Percentiles rank a stretch among this genome's conserved stretches.
Conservation (phyloP, 1,140 invertebrate species). For the Halyomorpha halys region DNA sequence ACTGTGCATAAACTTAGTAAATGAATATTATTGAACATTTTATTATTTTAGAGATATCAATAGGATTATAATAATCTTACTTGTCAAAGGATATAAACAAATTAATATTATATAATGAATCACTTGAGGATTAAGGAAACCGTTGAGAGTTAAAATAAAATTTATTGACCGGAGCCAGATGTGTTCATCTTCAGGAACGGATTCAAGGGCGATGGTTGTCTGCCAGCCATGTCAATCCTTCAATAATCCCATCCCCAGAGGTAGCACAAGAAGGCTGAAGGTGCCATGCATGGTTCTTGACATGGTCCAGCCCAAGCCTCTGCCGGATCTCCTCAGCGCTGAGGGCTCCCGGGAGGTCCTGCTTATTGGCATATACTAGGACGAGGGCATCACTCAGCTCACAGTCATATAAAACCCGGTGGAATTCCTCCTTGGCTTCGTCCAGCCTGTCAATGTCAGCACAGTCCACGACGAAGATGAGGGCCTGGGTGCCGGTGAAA, state of each 20-base stretch:
- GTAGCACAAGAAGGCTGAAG: conserved; percentile 97
- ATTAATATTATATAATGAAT: too few species aligned
- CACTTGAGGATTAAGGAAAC: too few species aligned
- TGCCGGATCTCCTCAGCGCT: conserved; percentile 99
- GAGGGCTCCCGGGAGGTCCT: conserved; percentile 98
- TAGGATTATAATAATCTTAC: too few species aligned
- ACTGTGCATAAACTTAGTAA: too few species aligned
- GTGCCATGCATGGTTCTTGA: conserved; percentile 98
- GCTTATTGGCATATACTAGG: conserved; percentile 99
- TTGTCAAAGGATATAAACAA: too few species aligned
- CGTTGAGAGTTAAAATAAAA: too few species aligned
- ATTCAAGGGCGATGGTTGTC: not conserved
- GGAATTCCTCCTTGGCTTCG: conserved; percentile 92
- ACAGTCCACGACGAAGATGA: conserved; percentile 98
- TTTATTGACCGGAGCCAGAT: too few species aligned
- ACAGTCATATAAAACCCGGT: conserved; percentile 97
- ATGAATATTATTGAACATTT: too few species aligned
- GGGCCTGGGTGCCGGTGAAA: conserved; percentile 85
- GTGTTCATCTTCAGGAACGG: too few species aligned
- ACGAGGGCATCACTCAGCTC: conserved; percentile 99
- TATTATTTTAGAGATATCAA: too few species aligned
- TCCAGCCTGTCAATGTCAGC: conserved; percentile 93
- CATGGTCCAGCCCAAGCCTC: conserved; percentile 91
- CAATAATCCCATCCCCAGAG: conserved; percentile 93
- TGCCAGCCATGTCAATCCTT: conserved; percentile 92